Percentiles rank a stretch among this genome's conserved stretches.
These are phyloP conservation scores for Ellobium chinense DNA, from an alignment of 2,888 invertebrate species.

Conservation along the genomic window DNA sequence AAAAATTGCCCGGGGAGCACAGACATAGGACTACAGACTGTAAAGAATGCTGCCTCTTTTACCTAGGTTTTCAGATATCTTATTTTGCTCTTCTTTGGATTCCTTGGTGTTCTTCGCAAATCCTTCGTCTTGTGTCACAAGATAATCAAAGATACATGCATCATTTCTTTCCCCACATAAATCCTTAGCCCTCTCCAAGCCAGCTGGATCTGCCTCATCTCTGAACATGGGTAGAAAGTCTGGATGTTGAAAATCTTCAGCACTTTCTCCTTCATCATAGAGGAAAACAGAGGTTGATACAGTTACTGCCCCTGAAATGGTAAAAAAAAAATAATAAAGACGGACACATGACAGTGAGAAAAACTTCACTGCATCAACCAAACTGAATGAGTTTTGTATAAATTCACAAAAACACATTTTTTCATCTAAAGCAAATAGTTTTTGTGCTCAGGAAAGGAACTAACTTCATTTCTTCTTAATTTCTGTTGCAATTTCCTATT, in stretches of 20 bases:
- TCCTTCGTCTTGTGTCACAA: slow-evolving; percentile 42
- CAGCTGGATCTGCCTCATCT: slow-evolving; percentile 28
- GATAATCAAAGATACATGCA: slow-evolving; percentile 56
- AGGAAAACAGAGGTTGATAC: slow-evolving; percentile 43
- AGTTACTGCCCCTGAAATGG: slow-evolving; percentile 48
- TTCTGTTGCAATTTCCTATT: no score
- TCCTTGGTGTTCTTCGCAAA: slow-evolving; percentile 44
- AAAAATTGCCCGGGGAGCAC: no score
- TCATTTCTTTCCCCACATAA: slow-evolving; percentile 49
- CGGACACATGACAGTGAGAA: no score
- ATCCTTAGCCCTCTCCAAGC: slow-evolving; percentile 22
- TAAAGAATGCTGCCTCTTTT: no score
- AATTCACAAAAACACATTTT: no score
- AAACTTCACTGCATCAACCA: no score
- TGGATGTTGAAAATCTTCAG: slow-evolving; percentile 36
- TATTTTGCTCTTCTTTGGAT: background rate
- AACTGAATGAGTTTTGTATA: no score
- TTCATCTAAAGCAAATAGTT: no score
- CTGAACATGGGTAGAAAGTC: slow-evolving; percentile 51
- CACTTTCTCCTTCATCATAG: slow-evolving; percentile 40
- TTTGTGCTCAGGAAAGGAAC: no score
- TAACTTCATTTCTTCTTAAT: no score
- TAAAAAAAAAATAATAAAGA: no score
- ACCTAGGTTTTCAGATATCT: background rate
- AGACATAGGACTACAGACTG: no score